Percentiles rank a stretch among this genome's conserved stretches.
Conservation (phyloP, 2,888 invertebrate species). For the Leucozona laternaria region DNA sequence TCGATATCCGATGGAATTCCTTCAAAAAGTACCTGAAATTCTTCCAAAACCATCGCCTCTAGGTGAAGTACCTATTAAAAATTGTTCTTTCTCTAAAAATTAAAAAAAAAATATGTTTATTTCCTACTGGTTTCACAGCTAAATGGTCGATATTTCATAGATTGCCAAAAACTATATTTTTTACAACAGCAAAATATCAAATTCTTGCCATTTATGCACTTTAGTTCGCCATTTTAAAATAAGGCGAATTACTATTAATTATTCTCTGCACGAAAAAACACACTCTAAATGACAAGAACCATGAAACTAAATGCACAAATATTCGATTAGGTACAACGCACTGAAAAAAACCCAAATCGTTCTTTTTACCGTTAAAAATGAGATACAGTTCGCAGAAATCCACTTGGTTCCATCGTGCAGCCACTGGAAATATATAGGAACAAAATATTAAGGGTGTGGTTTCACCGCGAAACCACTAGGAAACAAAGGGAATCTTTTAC, state of each 20-base stretch:
- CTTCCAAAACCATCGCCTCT: background rate
- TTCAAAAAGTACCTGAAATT: too few species aligned
- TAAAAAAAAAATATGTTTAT: conserved; percentile 1
- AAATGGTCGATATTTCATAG: conserved; percentile 12
- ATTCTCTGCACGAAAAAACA: background rate
- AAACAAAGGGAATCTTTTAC: too few species aligned
- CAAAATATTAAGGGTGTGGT: too few species aligned
- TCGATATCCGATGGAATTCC: too few species aligned
- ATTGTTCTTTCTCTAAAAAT: background rate
- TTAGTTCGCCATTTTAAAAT: background rate
- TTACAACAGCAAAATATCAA: background rate
- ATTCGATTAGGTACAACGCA: background rate
- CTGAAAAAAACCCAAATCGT: background rate
- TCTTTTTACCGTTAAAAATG: background rate
- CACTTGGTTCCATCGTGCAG: background rate
- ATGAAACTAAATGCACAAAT: conserved; percentile 1
- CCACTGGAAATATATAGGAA: background rate
- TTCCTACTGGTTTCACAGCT: conserved; percentile 26
- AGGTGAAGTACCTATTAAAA: too few species aligned
- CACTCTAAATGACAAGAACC: background rate
- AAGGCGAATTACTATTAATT: background rate
- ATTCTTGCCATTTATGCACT: background rate
- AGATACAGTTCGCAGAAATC: background rate
- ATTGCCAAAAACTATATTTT: conserved; percentile 15
- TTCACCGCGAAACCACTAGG: too few species aligned